Conservation (phyloP, 2,113 vertebrate genomes). For the Myiagra hebetior region DNA sequence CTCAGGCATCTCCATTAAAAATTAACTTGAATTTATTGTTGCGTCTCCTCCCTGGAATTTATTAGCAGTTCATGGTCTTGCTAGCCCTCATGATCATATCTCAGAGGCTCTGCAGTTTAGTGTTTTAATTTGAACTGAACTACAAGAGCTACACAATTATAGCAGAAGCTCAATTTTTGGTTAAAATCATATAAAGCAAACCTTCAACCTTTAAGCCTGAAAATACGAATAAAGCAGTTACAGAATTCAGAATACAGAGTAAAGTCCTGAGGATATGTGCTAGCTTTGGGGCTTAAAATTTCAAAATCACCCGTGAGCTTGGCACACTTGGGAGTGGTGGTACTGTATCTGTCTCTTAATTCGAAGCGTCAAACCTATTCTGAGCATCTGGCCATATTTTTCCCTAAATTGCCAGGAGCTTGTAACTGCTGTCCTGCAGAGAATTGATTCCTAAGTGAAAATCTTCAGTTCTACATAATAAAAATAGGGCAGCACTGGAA, state of each 20-base stretch:
- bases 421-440: not conserved
- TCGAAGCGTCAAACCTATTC: not conserved
- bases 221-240: not conserved
- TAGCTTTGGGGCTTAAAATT: not conserved
- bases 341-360: not conserved
- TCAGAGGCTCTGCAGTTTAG: not conserved
- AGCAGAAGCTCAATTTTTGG: not conserved
- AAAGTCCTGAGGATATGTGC: not conserved
- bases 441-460: not conserved
- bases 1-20: not conserved
- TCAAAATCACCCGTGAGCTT: not conserved
- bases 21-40: not conserved
- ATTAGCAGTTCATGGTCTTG: not conserved
- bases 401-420: not conserved
- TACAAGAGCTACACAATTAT: not conserved
- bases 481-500: not conserved
- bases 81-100: not conserved
- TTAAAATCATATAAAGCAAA: not conserved
- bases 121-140: not conserved
- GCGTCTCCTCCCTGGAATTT: not conserved
- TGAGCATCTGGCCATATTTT: not conserved
- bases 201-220: not conserved
- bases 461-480: not conserved
- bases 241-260: not conserved
- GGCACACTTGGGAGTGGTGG: not conserved